Evolutionary conservation across 2,888 invertebrate species (phyloP).

Genomic region (Augochlorella aurata): DNA sequence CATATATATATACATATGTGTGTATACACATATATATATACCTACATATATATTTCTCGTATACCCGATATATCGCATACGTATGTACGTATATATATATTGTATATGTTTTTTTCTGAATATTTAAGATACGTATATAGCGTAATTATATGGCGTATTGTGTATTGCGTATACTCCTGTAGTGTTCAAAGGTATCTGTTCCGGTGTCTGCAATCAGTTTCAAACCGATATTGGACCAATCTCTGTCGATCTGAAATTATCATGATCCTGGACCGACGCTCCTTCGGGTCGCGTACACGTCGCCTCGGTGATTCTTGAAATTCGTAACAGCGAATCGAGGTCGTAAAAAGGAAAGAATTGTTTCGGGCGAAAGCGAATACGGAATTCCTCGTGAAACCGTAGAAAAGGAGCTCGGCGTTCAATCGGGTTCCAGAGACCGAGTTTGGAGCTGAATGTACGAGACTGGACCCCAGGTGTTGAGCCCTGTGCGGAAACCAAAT

Average conservation of each 20-base stretch:
- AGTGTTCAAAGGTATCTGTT: slow-evolving; percentile 78
- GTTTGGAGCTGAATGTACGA: slow-evolving; percentile 80
- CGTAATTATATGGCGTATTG: slow-evolving; percentile 65
- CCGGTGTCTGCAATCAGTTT: slow-evolving; percentile 81
- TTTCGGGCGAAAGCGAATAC: not conserved
- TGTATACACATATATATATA: slow-evolving; percentile 36
- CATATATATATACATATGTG: slow-evolving; percentile 52
- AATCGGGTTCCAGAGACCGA: slow-evolving; percentile 56
- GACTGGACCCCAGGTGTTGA: slow-evolving; percentile 82
- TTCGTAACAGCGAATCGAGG: not conserved
- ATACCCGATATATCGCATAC: not conserved
- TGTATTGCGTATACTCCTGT: slow-evolving; percentile 74
- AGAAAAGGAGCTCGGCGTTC: slow-evolving; percentile 5
- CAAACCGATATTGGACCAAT: slow-evolving; percentile 67
- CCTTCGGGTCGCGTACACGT: not conserved
- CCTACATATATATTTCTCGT: slow-evolving; percentile 5
- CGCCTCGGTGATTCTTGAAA: not conserved
- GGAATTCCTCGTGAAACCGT: not conserved
- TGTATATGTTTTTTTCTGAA: slow-evolving; percentile 55
- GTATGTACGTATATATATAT: slow-evolving; percentile 32
- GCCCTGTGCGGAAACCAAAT: slow-evolving; percentile 83
- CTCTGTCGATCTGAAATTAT: not conserved
- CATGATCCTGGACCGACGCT: not conserved
- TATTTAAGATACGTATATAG: slow-evolving; percentile 65
- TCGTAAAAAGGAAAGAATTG: not conserved